Evolutionary conservation across 2,888 invertebrate species (phyloP), one percentile per base, ranked within the genome.

Genomic region (Orchesella flavescens): DNA sequence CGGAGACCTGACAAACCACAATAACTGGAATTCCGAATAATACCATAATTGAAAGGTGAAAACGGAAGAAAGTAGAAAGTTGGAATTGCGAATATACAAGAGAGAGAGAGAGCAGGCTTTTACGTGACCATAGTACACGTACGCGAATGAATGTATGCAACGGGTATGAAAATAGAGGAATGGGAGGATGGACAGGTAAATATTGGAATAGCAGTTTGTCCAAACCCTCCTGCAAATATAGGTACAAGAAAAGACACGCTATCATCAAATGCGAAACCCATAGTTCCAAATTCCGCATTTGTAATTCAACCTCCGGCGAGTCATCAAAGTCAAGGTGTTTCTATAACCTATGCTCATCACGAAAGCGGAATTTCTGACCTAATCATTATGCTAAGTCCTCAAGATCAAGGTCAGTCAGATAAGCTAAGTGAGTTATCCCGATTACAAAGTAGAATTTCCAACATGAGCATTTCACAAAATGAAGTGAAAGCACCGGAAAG

Each of bases 141-240:
- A n/a, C 17, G 68, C 43, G 72, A 57, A 77, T 77, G 73, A 72
- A 83, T 83, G 83, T 72, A 66, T 83, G 73, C 83, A 23, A 78
- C 74, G 78, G 83, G 83, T 17, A 77, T 83, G 83, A 83, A 66
- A 83, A 43, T 83, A 61, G 83, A 77, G 34, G 83, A 77, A 78
- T 83, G 83, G 83, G 83, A 68, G 68, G 74, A 83, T 53, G 83
- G 83, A 13, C 66, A 53, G 59, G 78, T 83, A 57, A 83, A 83
- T 74, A 78, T 83, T 68, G 83, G 83, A 53, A 55, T 83, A 53
- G 83, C 83, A 34, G 83, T 83, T 63, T 73, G 73, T 61, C 83
- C 83, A 77, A 74, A 15, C 49, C 17, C 53, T 65, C 68, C 44
- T 43, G 72, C 72, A 43, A 43, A 46, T 12, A 59, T 24, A 69